Conservation (phyloP, 2,113 vertebrate genomes). For the Serilophus lunatus region DNA sequence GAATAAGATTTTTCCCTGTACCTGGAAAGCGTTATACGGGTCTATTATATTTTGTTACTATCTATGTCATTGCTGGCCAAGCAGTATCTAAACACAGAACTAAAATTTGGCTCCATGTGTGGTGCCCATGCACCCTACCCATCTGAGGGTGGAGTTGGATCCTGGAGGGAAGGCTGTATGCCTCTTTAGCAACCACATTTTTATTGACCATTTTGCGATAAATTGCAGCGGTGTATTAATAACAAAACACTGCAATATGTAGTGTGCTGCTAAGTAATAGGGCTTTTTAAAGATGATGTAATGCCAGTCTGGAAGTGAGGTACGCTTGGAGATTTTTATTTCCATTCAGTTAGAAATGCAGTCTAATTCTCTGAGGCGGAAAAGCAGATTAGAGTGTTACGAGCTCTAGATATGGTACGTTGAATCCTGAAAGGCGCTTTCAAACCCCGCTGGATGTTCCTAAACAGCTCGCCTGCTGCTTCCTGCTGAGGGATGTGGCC, state of each 20-base stretch:
- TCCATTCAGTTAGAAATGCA: constrained; percentile 3
- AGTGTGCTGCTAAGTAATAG: neutral
- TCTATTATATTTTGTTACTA: neutral
- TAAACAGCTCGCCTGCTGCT: constrained; percentile 2
- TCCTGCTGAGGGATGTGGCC: constrained; percentile 43
- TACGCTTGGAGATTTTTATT: neutral
- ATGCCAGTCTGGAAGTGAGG: neutral
- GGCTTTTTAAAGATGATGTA: neutral
- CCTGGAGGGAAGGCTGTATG: neutral
- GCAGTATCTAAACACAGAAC: neutral
- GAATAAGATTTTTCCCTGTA: neutral
- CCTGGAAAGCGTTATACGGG: neutral
- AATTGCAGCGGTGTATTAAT: neutral
- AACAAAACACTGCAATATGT: neutral
- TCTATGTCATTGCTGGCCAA: neutral
- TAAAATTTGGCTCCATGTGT: neutral
- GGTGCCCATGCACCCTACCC: neutral
- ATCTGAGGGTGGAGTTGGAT: neutral
- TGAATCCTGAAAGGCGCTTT: constrained; percentile 54
- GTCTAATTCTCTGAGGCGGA: neutral
- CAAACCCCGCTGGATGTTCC: constrained; percentile 6
- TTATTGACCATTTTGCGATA: neutral
- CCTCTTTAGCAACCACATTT: neutral
- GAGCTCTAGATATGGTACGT: neutral
- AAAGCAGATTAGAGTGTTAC: neutral